Base-by-base conservation (phyloP, 2,113 vertebrate genomes). In the Amblyornis subalaris region DNA sequence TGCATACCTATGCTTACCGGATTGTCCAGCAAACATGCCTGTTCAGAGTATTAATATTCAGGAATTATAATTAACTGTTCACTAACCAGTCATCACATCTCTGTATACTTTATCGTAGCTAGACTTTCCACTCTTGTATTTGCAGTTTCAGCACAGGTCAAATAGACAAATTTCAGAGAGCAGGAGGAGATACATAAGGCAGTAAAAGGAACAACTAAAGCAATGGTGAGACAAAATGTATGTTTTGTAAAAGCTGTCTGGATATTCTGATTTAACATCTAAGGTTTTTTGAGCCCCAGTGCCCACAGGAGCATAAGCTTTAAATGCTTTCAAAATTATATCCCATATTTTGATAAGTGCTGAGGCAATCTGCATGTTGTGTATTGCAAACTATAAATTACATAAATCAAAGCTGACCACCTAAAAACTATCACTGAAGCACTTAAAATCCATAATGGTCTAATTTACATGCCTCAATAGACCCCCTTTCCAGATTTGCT, bases 381-480 rank as follows among this genome's bases (percentile, higher is more conserved):
- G 3, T 55, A 47, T 13, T 45, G 23, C 33, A 69, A n/a, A 80
- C 28, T 85, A 90, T 71, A 91, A 89, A 71, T 45, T 40, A 55
- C n/a, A n/a, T 35, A 83, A 82, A 89, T 80, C 58, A 91, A 91
- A 94, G 47, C 29, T 54, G 77, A 62, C 50, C 82, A 38, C 24
- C 22, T 88, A 86, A 73, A 92, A 77, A 44, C 40, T 89, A 51
- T 70, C 44, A 65, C 1, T 67, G 51, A 93, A 83, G n/a, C 67
- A 92, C 62, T 87, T 85, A 82, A 93, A 92, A 94, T 79, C 70
- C 51, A 51, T 76, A 88, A 79, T 67, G 67, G n/a, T 60, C 31
- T 70, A 42, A 84, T 89, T 92, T 79, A 24, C 12, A 50, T 71
- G 44, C n/a, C 50, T 88, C 77, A 76, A 22, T 26, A 81, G 18